Percentiles rank a stretch among this genome's conserved stretches.
Conservation (phyloP, 2,888 invertebrate genomes). For the Girardia tigrina region DNA sequence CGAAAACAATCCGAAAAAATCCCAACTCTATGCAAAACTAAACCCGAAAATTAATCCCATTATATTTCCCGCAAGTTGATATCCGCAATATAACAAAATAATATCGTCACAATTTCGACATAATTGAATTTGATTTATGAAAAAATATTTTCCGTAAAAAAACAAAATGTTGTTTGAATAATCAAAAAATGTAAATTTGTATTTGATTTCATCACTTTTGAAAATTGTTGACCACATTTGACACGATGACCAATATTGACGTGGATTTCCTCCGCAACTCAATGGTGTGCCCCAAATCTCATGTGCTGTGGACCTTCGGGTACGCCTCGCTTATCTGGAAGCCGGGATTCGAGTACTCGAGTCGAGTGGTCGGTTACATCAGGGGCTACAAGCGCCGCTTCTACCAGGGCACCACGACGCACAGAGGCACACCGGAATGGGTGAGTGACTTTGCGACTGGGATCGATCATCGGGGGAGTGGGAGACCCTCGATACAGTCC, state of each 20-base stretch:
- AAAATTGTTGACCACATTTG: background rate
- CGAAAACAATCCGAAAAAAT: no score
- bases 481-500: background rate
- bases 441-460: constrained; percentile 40
- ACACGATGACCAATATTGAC: background rate
- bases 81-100: no score
- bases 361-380: constrained; percentile 43
- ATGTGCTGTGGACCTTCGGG: constrained; percentile 50
- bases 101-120: no score
- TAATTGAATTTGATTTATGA: no score
- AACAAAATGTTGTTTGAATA: background rate
- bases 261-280: background rate
- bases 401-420: constrained; percentile 51
- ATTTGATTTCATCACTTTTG: background rate
- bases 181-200: background rate
- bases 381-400: constrained; percentile 48
- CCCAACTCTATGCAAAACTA: no score
- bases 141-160: no score
- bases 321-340: constrained; percentile 52
- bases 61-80: no score
- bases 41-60: no score
- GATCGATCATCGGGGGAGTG: background rate
- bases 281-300: background rate
- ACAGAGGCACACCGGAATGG: constrained; percentile 47
- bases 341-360: constrained; percentile 47